Conservation (phyloP, 2,888 invertebrate species). For the Monoplex corrugatus region DNA sequence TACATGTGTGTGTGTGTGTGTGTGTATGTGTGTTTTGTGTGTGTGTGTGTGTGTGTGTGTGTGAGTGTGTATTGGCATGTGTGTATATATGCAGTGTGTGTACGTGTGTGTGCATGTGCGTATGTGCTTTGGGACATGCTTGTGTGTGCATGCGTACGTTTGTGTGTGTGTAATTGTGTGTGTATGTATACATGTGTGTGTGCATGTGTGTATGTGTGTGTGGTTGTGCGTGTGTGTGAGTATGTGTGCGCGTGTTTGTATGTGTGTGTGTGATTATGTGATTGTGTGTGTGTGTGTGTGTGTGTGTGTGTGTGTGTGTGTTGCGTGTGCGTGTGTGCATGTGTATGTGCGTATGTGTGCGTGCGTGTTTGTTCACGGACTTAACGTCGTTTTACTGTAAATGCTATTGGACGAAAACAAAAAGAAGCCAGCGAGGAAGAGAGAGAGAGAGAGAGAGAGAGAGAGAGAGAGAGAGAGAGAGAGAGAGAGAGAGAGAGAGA, state of each 20-base stretch:
- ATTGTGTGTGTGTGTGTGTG: not conserved
- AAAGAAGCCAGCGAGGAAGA: not conserved
- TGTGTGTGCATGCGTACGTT: not conserved
- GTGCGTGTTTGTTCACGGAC: not conserved
- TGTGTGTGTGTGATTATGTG: not conserved
- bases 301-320: not conserved
- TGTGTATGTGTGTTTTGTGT: no score
- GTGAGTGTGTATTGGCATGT: no score
- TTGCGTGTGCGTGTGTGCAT: not conserved
- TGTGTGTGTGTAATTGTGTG: not conserved
- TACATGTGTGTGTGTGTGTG: no score
- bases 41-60: no score
- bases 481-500: not conserved
- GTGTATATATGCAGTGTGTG: no score
- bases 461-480: conserved; percentile 33
- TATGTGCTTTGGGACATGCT: not conserved
- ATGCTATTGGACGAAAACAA: not conserved
- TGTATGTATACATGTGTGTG: not conserved
- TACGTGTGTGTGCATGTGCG: no score
- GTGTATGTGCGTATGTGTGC: conserved; percentile 3
- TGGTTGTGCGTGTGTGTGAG: not conserved
- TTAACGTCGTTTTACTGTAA: not conserved
- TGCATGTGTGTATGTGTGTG: not conserved
- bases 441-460: conserved; percentile 31
- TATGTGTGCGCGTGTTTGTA: not conserved